Base-by-base conservation (phyloP, 2,113 vertebrate species). In the Gobiocypris rarus region DNA sequence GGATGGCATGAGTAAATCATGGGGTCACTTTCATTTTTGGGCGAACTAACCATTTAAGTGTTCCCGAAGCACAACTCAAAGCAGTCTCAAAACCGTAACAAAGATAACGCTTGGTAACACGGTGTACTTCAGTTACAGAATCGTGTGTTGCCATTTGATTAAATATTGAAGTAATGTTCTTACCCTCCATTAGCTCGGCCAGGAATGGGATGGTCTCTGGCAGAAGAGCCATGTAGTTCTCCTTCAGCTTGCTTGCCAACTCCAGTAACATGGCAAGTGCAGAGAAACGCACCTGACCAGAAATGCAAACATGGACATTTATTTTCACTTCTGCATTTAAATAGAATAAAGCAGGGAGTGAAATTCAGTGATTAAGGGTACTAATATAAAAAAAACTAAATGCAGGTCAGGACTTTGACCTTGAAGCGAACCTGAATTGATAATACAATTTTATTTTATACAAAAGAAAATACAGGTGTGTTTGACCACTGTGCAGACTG, bases 151-250 rank as follows among this genome's bases (percentile, higher is more conserved):
- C 6, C 1, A 9, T 77, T 41, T 38, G 31, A 15, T 41, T 41
- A 59, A 34, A 58, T 19, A 56, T 5, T 34, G 75, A 43, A 0
- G 5, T 65, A 5, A 34, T 6, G 11, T 15, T 61, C 93, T 94
- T 93, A 99, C 97, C 98, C 95, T 99, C 98, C 97, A 99, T 99
- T 50, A 99, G 90, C 41, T 99, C 98, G 10, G 98, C 97, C 92
- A 99, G 91, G 94, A 99, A 99, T 0, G 98, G 98, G 87, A 98
- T 95, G 77, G 97, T 96, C 89, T 99, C 98, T 0, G 98, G 98
- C 3, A 99, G 94, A 67, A 99, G 93, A 24, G 96, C 92, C 86
- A 98, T 92, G 73, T 98, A 99, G 92, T 98, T 99, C 91, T 99
- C 98, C 89, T 93, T 96, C 14, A 99, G 95, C 86, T 96, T 97